Evolutionary conservation across 2,113 vertebrate species (phyloP), one percentile per base, ranked within the genome.

Genomic region (Xiphophorus maculatus): DNA sequence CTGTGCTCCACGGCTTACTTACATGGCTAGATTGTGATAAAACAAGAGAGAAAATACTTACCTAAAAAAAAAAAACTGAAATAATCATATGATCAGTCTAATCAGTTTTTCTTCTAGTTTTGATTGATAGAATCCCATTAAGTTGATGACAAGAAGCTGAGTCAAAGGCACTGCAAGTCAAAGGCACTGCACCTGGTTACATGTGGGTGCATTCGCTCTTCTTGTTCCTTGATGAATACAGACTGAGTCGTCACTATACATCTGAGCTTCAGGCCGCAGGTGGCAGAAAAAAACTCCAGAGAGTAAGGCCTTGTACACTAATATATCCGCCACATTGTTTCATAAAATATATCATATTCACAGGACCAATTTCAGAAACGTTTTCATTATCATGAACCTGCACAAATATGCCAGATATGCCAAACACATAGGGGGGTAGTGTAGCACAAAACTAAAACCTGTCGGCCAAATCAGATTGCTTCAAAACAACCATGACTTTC

Each of bases 71-170:
- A 60, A 35, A 37, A 37, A 3, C 35, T 22, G 33, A 70, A 67
- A 62, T 44, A 33, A 7, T 80, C 35, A 44, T 2, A 32, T 28
- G 35, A 69, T 48, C 10, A 2, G 4, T 62, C 71, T 44, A 32
- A 44, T 29, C 69, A 32, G 54, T 68, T 40, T 61, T 1, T 29
- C 67, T 54, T 29, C 44, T 10, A 27, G 29, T 68, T 82, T 54
- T 88, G 87, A 90, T 63, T 76, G 88, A 83, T 86, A 79, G 85
- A 42, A 80, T 76, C 84, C 89, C 76, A 82, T 88, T 87, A 85
- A 51, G 37, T 62, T 15, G 48, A 32, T 70, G 82, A 84, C 84
- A 71, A 73, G 73, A 73, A 77, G 48, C 67, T 10, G 68, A 84
- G 70, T 86, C 79, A 70, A 54, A 81, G 70, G 63, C 79, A 32